These are phyloP conservation scores for Staurois parvus DNA, from an alignment of 2,797 vertebrate species.

Conservation along the genomic window DNA sequence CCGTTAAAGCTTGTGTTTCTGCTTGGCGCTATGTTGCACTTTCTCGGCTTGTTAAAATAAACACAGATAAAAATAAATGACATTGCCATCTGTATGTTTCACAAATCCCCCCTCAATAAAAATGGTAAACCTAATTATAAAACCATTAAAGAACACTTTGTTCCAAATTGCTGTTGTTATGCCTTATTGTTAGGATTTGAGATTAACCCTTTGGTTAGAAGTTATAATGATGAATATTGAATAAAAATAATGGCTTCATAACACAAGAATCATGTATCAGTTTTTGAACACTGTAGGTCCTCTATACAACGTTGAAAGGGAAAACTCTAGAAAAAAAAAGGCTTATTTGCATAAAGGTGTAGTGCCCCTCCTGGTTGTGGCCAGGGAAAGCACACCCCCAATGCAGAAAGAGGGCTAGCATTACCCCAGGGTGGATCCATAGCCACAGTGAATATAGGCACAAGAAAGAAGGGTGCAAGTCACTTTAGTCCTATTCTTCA, in stretches of 20 bases:
- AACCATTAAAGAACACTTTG: conserved; percentile 57
- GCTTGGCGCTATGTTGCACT: conserved; percentile 36
- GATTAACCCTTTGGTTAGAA: conserved; percentile 32
- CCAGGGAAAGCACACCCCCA: too few relatives aligned
- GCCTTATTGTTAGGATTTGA: conserved; percentile 39
- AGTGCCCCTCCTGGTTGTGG: too few relatives aligned
- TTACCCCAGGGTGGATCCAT: too few relatives aligned
- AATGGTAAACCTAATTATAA: conserved; percentile 62
- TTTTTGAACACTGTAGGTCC: neutral
- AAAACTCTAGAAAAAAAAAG: neutral
- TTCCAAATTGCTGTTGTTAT: conserved; percentile 51
- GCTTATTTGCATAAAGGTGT: too few relatives aligned
- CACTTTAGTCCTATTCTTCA: too few relatives aligned
- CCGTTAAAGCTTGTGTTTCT: conserved; percentile 22
- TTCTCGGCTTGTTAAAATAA: conserved; percentile 60
- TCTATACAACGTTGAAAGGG: neutral
- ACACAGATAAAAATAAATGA: conserved; percentile 61
- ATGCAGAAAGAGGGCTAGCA: too few relatives aligned
- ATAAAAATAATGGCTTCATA: neutral
- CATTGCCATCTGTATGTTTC: conserved; percentile 60
- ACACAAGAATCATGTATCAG: neutral
- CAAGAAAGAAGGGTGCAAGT: too few relatives aligned
- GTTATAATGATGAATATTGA: neutral
- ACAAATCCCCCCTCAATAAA: conserved; percentile 35
- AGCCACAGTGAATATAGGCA: too few relatives aligned